phyloP scores from a whole-genome alignment of 2,797 vertebrate genomes.

The Arctocebus calabarensis region DNA sequence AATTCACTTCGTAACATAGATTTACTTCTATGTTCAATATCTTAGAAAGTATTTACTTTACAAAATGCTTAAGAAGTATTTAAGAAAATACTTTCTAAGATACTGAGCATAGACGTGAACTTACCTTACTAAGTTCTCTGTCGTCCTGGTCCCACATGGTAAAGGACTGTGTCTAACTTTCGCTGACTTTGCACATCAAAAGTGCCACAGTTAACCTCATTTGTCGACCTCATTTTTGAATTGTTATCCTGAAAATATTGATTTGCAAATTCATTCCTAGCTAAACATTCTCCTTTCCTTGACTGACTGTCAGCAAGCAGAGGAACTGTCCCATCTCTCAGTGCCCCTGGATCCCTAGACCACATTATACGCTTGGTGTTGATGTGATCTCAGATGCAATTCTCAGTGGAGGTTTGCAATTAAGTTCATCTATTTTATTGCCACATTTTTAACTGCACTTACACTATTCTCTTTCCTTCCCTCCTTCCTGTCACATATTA shows the following conservation, averaged over 20 bases:
- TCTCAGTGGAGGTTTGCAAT: not conserved
- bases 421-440: constrained; percentile 6
- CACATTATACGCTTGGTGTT: not conserved
- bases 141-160: not conserved
- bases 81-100: constrained; percentile 38
- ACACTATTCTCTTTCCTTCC: not conserved
- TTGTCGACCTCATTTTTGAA: constrained; percentile 20
- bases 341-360: not conserved
- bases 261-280: constrained; percentile 51
- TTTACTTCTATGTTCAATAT: too few species aligned
- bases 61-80: too few species aligned
- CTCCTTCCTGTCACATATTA: not conserved
- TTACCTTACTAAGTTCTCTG: not conserved
- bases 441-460: not conserved
- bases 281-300: constrained; percentile 7
- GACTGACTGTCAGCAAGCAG: not conserved
- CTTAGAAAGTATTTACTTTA: too few species aligned
- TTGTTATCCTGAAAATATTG: not conserved
- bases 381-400: not conserved
- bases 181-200: not conserved
- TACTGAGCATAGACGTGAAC: not conserved
- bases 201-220: not conserved
- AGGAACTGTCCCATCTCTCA: not conserved
- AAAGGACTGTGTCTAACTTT: not conserved
- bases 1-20: too few species aligned